A percentile compares a stretch with the other conserved stretches of the same genome.
These are phyloP conservation scores for Eulithis testata DNA, from an alignment of 2,888 invertebrate genomes.

Conservation along the genomic window DNA sequence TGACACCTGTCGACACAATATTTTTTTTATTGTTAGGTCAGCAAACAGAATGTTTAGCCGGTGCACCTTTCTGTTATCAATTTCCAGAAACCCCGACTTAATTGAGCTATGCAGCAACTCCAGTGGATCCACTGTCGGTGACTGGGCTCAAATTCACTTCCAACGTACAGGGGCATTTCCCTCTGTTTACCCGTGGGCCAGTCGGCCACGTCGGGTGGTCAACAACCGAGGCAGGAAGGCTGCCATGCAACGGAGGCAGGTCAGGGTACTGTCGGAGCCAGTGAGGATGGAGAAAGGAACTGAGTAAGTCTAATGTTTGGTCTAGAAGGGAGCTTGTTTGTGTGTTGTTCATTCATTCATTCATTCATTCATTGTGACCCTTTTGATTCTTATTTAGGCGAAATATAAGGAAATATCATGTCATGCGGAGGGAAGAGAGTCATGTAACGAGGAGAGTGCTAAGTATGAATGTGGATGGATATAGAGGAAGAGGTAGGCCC, in stretches of 20 bases:
- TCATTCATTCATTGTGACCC: too few relatives aligned
- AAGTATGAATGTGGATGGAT: too few relatives aligned
- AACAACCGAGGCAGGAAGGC: conserved; percentile 28
- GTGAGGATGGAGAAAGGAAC: conserved; percentile 52
- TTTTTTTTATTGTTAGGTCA: too few relatives aligned
- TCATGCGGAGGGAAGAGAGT: too few relatives aligned
- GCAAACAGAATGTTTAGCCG: too few relatives aligned
- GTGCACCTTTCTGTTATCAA: background rate
- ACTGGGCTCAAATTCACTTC: conserved; percentile 21
- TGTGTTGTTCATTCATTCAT: too few relatives aligned
- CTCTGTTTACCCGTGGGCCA: conserved; percentile 11
- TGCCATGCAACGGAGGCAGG: conserved; percentile 50
- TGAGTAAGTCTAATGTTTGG: conserved; percentile 30
- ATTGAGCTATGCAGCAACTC: conserved; percentile 13
- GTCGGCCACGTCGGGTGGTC: conserved; percentile 24
- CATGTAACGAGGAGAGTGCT: too few relatives aligned
- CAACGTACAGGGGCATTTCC: conserved; percentile 8
- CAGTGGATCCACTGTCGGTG: conserved; percentile 15
- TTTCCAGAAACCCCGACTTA: conserved; percentile 2
- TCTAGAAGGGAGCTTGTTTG: too few relatives aligned
- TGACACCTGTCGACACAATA: too few relatives aligned
- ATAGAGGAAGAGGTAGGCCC: too few relatives aligned
- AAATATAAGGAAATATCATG: too few relatives aligned
- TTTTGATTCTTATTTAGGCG: too few relatives aligned
- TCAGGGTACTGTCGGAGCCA: conserved; percentile 52